Conservation (phyloP, 2,797 vertebrate species). For the Erithacus rubecula region DNA sequence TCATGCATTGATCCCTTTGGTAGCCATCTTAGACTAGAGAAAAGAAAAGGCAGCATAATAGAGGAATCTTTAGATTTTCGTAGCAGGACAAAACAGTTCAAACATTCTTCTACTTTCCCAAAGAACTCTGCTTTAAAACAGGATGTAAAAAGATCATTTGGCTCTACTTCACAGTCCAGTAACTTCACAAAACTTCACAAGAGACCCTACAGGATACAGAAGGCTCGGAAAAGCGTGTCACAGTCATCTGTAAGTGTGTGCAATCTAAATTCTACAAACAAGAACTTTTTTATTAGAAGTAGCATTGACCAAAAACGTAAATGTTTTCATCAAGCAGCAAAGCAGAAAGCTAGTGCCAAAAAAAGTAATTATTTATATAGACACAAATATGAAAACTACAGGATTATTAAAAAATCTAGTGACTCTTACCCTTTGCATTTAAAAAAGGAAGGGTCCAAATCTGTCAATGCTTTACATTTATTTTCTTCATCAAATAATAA, state of each 20-base stretch:
- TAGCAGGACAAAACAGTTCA: conserved; percentile 74
- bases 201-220: conserved; percentile 84
- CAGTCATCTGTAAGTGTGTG: conserved; percentile 77
- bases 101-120: conserved; percentile 79
- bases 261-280: conserved; percentile 85
- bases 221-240: conserved; percentile 81
- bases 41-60: conserved; percentile 74
- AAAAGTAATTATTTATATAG: conserved; percentile 80
- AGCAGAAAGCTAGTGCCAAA: conserved; percentile 83
- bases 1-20: conserved; percentile 74
- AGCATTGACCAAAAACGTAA: conserved; percentile 83
- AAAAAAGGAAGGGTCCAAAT: conserved; percentile 80
- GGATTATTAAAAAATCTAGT: conserved; percentile 77
- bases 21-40: conserved; percentile 74
- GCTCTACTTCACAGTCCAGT: conserved; percentile 73
- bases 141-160: conserved; percentile 78
- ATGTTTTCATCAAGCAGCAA: conserved; percentile 80
- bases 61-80: conserved; percentile 71
- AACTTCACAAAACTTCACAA: conserved; percentile 82
- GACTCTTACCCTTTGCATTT: conserved; percentile 78
- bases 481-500: conserved; percentile 79
- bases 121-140: conserved; percentile 83
- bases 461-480: conserved; percentile 74
- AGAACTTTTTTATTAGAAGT: conserved; percentile 77
- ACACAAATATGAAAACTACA: conserved; percentile 77